Evolutionary conservation across 2,113 vertebrate genomes (phyloP).

Genomic region (Hepsetus odoe): DNA sequence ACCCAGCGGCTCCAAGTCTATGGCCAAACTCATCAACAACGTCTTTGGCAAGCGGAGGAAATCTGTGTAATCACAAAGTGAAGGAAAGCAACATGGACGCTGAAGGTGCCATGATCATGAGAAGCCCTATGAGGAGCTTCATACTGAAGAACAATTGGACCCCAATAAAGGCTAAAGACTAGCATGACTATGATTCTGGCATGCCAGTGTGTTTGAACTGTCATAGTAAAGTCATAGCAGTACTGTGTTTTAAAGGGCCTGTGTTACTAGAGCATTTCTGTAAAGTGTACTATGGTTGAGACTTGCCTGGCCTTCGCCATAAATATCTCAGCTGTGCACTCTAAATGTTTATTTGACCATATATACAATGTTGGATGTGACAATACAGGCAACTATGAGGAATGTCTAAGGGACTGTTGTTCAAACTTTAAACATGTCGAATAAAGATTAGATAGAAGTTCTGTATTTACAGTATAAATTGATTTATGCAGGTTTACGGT

Average conservation of each 20-base stretch:
- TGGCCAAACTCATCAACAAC: constrained; percentile 88
- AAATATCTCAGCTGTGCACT: constrained; percentile 5
- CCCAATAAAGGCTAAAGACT: neutral
- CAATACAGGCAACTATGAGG: constrained; percentile 9
- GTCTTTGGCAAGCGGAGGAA: constrained; percentile 88
- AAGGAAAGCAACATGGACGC: constrained; percentile 14
- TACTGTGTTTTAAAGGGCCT: neutral
- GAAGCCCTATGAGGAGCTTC: neutral
- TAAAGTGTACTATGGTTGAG: neutral
- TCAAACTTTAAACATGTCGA: constrained; percentile 9
- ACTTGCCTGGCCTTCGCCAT: constrained; percentile 10
- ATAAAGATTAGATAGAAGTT: neutral
- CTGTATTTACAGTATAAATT: neutral
- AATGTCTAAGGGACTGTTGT: neutral
- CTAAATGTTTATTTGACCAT: constrained; percentile 17
- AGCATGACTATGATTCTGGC: constrained; percentile 3
- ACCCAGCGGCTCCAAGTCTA: constrained; percentile 84
- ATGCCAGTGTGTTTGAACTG: constrained; percentile 1
- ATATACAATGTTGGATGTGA: constrained; percentile 8
- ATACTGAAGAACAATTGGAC: neutral
- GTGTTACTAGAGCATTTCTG: neutral
- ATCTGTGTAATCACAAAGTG: constrained; percentile 77
- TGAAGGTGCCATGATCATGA: constrained; percentile 7
- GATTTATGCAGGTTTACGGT: constrained; percentile 9
- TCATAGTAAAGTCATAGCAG: neutral